phyloP scores from a whole-genome alignment of 2,888 invertebrate species.

The Ormyrus labotus region DNA sequence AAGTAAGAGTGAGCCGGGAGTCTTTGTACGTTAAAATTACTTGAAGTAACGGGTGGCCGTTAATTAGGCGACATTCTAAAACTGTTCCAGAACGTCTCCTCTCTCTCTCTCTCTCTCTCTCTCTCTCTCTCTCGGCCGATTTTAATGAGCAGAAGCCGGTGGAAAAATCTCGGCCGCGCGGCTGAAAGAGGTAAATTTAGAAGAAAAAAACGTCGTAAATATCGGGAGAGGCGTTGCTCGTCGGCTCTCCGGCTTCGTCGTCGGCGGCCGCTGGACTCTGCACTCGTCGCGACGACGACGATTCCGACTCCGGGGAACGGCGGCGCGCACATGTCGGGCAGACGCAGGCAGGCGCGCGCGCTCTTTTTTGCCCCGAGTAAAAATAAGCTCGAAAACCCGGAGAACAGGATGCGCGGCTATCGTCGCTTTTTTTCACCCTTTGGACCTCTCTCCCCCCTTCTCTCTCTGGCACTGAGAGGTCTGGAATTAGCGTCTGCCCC shows the following conservation, averaged over 20 bases:
- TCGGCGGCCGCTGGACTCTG: conserved; percentile 45
- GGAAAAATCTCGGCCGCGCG: neutral
- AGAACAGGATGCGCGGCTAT: conserved; percentile 73
- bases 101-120: too few species aligned
- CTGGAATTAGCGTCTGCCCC: neutral
- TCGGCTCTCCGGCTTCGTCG: too few species aligned
- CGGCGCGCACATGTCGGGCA: conserved; percentile 70
- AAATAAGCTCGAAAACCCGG: conserved; percentile 76
- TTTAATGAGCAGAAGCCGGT: conserved; percentile 15
- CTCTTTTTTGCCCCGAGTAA: conserved; percentile 75
- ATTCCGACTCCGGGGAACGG: neutral
- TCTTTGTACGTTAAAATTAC: neutral
- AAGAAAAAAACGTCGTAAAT: conserved; percentile 54
- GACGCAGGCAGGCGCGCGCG: conserved; percentile 64
- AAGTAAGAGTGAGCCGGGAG: too few species aligned
- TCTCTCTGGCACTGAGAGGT: neutral
- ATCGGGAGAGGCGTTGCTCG: conserved; percentile 28
- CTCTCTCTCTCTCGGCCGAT: neutral
- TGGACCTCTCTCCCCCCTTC: neutral
- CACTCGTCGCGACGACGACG: conserved; percentile 38
- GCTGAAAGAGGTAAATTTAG: conserved; percentile 56
- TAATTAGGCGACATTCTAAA: conserved; percentile 24
- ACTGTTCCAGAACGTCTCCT: neutral
- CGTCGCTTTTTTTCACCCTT: too few species aligned
- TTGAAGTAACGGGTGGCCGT: conserved; percentile 10